Conservation (phyloP, 2,888 invertebrate species). For the Tyria jacobaeae region DNA sequence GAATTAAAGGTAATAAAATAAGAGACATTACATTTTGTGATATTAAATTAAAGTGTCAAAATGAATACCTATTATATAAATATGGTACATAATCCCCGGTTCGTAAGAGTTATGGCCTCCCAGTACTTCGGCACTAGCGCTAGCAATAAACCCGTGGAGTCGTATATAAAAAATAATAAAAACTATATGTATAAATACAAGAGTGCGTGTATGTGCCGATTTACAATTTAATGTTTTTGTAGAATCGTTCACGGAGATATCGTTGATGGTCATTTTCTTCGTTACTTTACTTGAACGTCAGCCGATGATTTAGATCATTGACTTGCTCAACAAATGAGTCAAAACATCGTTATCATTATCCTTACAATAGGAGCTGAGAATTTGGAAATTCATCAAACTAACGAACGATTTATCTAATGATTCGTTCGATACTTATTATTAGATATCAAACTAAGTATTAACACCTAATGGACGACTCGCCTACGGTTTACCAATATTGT, state of each 20-base stretch:
- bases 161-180: neutral
- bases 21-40: no score
- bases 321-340: neutral
- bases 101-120: neutral
- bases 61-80: neutral
- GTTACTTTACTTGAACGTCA: neutral
- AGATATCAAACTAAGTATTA: no score
- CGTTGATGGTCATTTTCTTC: neutral
- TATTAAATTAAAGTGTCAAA: neutral
- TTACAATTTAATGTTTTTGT: slow-evolving; percentile 7
- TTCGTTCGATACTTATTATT: no score
- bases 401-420: no score
- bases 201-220: slow-evolving; percentile 2
- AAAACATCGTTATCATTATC: neutral
- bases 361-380: no score
- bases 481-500: no score
- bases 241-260: neutral
- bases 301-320: neutral
- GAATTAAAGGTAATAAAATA: no score
- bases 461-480: no score
- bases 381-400: no score
- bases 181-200: neutral
- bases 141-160: neutral
- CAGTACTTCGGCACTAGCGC: neutral
- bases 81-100: neutral